These are phyloP conservation scores for Tetropium fuscum DNA, from an alignment of 2,888 invertebrate genomes.

Conservation along the genomic window DNA sequence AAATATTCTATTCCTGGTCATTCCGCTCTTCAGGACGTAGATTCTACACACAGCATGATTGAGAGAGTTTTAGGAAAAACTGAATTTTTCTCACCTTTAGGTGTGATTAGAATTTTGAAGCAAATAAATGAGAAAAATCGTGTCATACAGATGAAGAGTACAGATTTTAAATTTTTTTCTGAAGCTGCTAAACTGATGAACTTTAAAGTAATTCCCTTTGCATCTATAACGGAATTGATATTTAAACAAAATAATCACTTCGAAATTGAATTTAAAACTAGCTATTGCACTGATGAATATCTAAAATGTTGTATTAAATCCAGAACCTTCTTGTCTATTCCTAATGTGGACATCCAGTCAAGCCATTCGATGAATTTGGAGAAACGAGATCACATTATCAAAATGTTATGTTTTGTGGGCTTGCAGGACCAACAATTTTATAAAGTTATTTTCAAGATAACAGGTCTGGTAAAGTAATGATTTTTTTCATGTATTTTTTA, in stretches of 20 bases:
- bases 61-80: background rate
- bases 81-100: slow-evolving; percentile 4
- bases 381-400: background rate
- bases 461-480: background rate
- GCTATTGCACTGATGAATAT: background rate
- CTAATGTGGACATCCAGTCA: background rate
- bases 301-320: background rate
- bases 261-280: background rate
- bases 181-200: background rate
- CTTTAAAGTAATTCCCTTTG: background rate
- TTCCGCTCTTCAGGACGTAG: slow-evolving; percentile 39
- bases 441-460: background rate
- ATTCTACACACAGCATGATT: slow-evolving; percentile 12
- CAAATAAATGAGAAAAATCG: slow-evolving; percentile 8
- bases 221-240: background rate
- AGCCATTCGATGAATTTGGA: background rate
- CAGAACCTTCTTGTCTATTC: background rate
- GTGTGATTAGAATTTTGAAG: slow-evolving; percentile 4
- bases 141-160: background rate
- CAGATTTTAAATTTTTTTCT: background rate
- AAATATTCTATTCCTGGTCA: slow-evolving; percentile 43
- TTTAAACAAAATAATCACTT: background rate
- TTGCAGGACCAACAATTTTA: background rate
- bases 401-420: background rate
- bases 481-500: background rate